phyloP scores from a whole-genome alignment of 2,113 vertebrate genomes.

The Corythoichthys haematopterus region DNA sequence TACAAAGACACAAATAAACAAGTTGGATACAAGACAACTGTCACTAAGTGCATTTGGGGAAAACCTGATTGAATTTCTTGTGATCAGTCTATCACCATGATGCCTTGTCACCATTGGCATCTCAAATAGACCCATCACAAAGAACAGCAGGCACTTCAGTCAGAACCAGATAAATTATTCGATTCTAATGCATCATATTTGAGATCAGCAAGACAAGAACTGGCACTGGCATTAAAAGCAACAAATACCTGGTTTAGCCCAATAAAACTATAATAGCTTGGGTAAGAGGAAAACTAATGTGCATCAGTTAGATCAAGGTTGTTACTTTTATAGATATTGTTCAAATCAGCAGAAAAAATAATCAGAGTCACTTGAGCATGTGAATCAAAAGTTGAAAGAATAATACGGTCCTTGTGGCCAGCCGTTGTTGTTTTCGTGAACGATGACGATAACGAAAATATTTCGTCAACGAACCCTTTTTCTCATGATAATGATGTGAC shows the following conservation, averaged over 20 bases:
- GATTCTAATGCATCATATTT: constrained; percentile 71
- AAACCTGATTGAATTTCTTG: constrained; percentile 23
- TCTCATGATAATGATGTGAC: too few species aligned
- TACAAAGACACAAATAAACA: neutral
- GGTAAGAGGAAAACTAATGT: constrained; percentile 4
- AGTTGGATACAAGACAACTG: constrained; percentile 1
- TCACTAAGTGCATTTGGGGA: neutral
- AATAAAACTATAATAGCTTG: constrained; percentile 43
- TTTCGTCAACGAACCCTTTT: too few species aligned
- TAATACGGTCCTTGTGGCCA: constrained; percentile 23
- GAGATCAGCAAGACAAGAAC: constrained; percentile 68
- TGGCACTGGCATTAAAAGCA: constrained; percentile 53
- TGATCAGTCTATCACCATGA: neutral
- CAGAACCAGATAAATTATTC: constrained; percentile 53
- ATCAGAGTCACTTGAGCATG: constrained; percentile 44
- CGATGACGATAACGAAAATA: too few species aligned
- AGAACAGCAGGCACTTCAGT: constrained; percentile 54
- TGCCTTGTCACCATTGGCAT: constrained; percentile 34
- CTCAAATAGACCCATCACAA: constrained; percentile 55
- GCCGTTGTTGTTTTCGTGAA: neutral
- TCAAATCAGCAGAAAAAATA: constrained; percentile 36
- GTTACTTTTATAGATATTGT: constrained; percentile 2
- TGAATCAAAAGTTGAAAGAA: constrained; percentile 60
- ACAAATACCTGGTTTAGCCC: constrained; percentile 48
- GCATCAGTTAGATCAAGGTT: constrained; percentile 34